These are phyloP conservation scores for Oryzias woworae DNA, from an alignment of 2,113 vertebrate species.

Conservation along the genomic window DNA sequence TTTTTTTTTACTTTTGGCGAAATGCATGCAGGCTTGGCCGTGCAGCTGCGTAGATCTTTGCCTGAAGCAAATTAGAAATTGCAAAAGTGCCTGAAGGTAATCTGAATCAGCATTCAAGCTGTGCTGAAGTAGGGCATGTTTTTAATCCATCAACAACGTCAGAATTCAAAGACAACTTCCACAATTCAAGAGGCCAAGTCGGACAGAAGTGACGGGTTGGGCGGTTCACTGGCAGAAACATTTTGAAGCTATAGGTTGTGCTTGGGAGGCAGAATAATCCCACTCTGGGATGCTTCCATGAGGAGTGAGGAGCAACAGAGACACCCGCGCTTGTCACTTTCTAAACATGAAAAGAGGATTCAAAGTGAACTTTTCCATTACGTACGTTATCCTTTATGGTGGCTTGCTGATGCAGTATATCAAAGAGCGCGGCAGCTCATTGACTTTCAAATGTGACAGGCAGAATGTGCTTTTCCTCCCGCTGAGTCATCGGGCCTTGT, in stretches of 20 bases:
- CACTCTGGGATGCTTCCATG: constrained; percentile 42
- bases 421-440: constrained; percentile 56
- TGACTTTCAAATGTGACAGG: constrained; percentile 68
- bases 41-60: constrained; percentile 16
- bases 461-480: constrained; percentile 52
- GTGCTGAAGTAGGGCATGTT: constrained; percentile 6
- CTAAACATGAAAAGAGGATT: no score
- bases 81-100: constrained; percentile 48
- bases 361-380: no score
- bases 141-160: constrained; percentile 29
- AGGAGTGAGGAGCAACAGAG: no score
- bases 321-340: no score
- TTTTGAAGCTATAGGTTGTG: constrained; percentile 49
- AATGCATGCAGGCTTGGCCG: background rate
- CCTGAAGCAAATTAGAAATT: constrained; percentile 47
- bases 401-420: constrained; percentile 36
- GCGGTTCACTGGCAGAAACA: constrained; percentile 44
- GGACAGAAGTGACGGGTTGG: constrained; percentile 21
- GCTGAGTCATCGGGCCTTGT: constrained; percentile 63
- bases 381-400: constrained; percentile 1
- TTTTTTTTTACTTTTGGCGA: constrained; percentile 14
- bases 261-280: constrained; percentile 40
- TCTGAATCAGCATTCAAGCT: constrained; percentile 21
- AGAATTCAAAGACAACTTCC: constrained; percentile 48
- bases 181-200: constrained; percentile 39